phyloP scores from a whole-genome alignment of 2,888 invertebrate species.

The Drosophila anomelani region DNA sequence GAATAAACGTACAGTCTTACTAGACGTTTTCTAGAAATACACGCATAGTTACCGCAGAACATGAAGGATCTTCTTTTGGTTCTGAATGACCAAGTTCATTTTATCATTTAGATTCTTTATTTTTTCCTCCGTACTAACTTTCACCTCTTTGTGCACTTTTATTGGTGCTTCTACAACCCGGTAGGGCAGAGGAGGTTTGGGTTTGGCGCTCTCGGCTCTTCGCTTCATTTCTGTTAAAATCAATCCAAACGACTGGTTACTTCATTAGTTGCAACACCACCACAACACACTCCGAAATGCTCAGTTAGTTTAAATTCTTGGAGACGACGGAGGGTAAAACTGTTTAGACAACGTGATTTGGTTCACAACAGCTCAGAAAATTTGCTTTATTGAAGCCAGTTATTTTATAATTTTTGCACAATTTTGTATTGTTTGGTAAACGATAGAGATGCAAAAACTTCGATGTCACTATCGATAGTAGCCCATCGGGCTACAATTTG shows the following conservation, averaged over 20 bases:
- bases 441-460: background rate
- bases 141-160: background rate
- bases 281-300: background rate
- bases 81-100: slow-evolving; percentile 16
- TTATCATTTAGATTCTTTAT: slow-evolving; percentile 16
- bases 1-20: too few relatives aligned
- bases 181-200: slow-evolving; percentile 1
- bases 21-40: background rate
- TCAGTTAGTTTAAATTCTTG: background rate
- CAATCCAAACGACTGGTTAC: slow-evolving; percentile 2
- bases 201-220: background rate
- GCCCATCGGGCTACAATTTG: background rate
- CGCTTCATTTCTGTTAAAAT: slow-evolving; percentile 10
- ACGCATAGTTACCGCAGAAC: slow-evolving; percentile 7
- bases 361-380: background rate
- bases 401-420: background rate
- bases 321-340: background rate
- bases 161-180: slow-evolving; percentile 2
- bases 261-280: slow-evolving; percentile 2
- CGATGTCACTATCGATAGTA: background rate
- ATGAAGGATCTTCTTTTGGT: slow-evolving; percentile 6
- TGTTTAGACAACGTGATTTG: background rate
- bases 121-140: slow-evolving; percentile 11
- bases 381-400: background rate
- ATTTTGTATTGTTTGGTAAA: background rate